Evolutionary conservation across 2,797 vertebrate species (phyloP).

Genomic region (Enteromius afrohamiltoni): DNA sequence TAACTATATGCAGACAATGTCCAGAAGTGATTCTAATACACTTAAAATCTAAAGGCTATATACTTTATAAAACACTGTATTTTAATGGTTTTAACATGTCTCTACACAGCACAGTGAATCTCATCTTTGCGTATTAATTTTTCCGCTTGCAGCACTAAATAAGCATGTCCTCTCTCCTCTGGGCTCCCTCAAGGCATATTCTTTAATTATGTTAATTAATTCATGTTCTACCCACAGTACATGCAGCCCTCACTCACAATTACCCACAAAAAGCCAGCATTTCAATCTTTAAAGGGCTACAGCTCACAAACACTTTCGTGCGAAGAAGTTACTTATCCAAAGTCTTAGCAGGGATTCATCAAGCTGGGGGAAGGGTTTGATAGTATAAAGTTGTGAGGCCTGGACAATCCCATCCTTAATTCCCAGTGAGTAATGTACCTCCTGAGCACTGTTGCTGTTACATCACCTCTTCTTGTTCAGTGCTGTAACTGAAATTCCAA

Average conservation of each 20-base stretch:
- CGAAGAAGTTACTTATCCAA: conserved; percentile 11
- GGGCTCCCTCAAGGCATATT: conserved; percentile 58
- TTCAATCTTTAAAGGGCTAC: conserved; percentile 46
- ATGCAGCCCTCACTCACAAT: conserved; percentile 50
- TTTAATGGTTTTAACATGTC: not conserved
- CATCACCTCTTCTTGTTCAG: conserved; percentile 37
- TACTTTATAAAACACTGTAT: not conserved
- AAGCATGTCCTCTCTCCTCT: conserved; percentile 50
- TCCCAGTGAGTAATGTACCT: conserved; percentile 49
- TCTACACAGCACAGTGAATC: not conserved
- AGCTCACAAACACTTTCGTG: conserved; percentile 66
- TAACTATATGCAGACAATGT: not conserved
- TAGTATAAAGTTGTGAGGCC: conserved; percentile 35
- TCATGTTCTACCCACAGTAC: conserved; percentile 61
- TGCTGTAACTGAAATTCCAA: conserved; percentile 47
- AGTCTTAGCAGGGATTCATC: not conserved
- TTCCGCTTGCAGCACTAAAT: conserved; percentile 50
- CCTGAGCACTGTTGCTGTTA: conserved; percentile 42
- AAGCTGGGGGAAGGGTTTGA: conserved; percentile 32
- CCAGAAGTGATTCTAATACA: not conserved
- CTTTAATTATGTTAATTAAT: conserved; percentile 67
- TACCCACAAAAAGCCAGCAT: conserved; percentile 37
- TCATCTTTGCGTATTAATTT: conserved; percentile 18
- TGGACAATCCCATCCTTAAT: conserved; percentile 51
- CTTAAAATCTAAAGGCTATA: not conserved